Conservation (phyloP, 1,140 invertebrate genomes). For the Bombus pyrosoma region DNA sequence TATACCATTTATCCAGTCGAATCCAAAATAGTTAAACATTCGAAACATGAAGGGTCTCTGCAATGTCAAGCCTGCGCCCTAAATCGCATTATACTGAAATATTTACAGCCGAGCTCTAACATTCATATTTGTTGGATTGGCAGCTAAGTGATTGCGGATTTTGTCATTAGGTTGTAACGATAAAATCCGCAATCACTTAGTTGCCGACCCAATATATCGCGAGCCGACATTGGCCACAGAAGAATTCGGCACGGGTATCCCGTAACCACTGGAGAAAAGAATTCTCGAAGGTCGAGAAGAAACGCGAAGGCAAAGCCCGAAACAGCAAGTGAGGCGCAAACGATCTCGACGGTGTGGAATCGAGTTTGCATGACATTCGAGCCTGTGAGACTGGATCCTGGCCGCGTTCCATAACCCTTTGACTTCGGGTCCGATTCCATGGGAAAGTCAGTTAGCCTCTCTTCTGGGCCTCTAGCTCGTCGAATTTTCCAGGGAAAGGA, state of each 20-base stretch:
- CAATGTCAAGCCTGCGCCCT: background rate
- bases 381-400: constrained; percentile 21
- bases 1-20: too few species aligned
- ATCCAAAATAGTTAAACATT: background rate
- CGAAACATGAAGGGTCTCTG: background rate
- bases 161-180: too few species aligned
- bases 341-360: constrained; percentile 52
- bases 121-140: background rate
- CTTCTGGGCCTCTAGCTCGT: background rate
- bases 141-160: too few species aligned
- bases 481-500: constrained; percentile 7
- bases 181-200: too few species aligned
- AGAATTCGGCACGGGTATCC: background rate
- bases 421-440: constrained; percentile 61
- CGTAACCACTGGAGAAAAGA: background rate
- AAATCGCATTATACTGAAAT: background rate
- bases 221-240: background rate
- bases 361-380: constrained; percentile 73
- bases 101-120: background rate
- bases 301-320: constrained; percentile 29
- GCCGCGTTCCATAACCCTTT: constrained; percentile 68
- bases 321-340: constrained; percentile 10
- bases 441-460: constrained; percentile 40
- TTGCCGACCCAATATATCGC: too few species aligned
- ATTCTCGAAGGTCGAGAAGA: background rate